Conservation (phyloP, 2,888 invertebrate species). For the Agrenia bidenticulata region DNA sequence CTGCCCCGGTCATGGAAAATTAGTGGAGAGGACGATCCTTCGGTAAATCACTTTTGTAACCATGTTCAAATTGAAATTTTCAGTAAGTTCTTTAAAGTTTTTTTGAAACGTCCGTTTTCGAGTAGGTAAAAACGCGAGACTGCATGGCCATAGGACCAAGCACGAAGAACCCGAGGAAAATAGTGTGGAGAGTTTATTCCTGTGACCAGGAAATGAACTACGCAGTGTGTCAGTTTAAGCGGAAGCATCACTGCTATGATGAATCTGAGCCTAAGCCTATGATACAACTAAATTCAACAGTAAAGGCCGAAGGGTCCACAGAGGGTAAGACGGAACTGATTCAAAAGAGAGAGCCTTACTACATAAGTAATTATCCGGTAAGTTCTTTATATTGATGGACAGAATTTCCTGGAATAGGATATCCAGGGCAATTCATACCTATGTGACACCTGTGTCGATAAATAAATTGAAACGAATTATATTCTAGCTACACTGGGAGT, state of each 20-base stretch:
- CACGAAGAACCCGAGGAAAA: neutral
- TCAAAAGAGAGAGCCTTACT: neutral
- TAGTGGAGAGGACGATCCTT: neutral
- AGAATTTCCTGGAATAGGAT: neutral
- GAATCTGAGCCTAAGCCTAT: neutral
- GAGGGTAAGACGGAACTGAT: neutral
- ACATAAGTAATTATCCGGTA: conserved; percentile 1
- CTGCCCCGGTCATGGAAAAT: neutral
- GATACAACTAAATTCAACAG: neutral
- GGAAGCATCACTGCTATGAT: conserved; percentile 13
- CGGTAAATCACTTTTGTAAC: neutral
- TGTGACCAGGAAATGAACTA: neutral
- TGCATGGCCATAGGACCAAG: conserved; percentile 2
- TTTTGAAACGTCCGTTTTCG: no score
- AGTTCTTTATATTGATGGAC: neutral
- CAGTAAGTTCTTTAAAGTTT: no score
- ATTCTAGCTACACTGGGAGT: neutral
- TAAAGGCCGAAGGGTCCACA: neutral
- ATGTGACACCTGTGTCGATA: no score
- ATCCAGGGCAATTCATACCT: no score
- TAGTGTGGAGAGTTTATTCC: neutral
- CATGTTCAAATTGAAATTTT: neutral
- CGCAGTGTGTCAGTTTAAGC: neutral
- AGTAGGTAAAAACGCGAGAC: neutral
- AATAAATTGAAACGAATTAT: neutral